Evolutionary conservation across 2,797 vertebrate genomes (phyloP), one percentile per base, ranked within the genome.

Genomic region (Taenioides sp.): DNA sequence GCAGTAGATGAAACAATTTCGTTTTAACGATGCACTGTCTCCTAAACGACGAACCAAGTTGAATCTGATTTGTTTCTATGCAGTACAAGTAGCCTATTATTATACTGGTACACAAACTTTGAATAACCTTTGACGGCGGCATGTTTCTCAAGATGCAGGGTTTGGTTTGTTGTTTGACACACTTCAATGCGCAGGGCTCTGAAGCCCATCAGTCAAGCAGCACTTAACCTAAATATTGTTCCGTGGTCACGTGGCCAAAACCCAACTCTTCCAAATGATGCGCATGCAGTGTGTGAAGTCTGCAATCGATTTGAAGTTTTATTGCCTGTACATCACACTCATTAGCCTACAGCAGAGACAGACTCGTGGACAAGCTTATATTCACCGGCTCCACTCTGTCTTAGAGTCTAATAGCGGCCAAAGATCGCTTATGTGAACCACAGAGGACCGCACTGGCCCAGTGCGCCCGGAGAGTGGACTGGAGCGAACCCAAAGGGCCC

Each of bases 121-220:
- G 31, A 69, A 73, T 70, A 79, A 84, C 78, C 65, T 77, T 77
- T 80, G 64, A 77, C 60, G 54, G 31, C 54, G 23, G 34, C 52
- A 20, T 47, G 73, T 71, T 47, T 73, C 73, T 82, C 40, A 52
- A 47, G 57, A 70, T 18, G 58, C 69, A 40, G 66, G 31, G 5
- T 63, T 66, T 55, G 58, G 64, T 31, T 10, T 75, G 69, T 40
- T 3, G 34, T 23, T 74, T 78, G 62, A 25, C 76, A 75, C 7
- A 73, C 70, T 60, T 78, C 79, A 83, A 28, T 79, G 23, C 40
- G 43, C 76, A 59, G 68, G 52, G 50, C 47, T 60, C 28, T 43
- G 43, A 67, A 59, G 43, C 47, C 20, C 52, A 34, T 34, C 55
- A 31, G 18, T 63, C 60, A 59, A 40, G 28, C 50, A 66, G 65